These are phyloP conservation scores for Fragum whitleyi DNA, from an alignment of 2,888 invertebrate species.

Conservation along the genomic window DNA sequence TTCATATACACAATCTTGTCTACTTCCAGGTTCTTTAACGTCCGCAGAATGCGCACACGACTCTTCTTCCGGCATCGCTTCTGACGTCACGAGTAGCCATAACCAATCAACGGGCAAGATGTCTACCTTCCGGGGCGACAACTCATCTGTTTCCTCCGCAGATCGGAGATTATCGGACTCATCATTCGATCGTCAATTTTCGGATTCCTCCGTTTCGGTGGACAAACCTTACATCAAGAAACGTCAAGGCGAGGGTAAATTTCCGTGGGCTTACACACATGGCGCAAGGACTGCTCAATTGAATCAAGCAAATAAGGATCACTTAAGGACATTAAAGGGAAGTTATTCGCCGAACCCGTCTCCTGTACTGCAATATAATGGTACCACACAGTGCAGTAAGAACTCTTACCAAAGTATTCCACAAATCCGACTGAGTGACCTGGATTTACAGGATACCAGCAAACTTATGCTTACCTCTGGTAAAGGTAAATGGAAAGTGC, in stretches of 20 bases:
- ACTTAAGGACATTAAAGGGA: slow-evolving; percentile 15
- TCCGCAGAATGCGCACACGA: slow-evolving; percentile 77
- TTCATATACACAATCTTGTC: no score
- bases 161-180: slow-evolving; percentile 69
- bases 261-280: slow-evolving; percentile 67
- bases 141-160: slow-evolving; percentile 62
- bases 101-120: slow-evolving; percentile 66
- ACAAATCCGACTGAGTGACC: slow-evolving; percentile 58
- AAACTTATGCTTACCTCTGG: slow-evolving; percentile 66
- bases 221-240: slow-evolving; percentile 65
- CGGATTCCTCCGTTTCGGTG: slow-evolving; percentile 62
- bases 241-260: slow-evolving; percentile 65
- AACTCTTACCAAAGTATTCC: slow-evolving; percentile 64
- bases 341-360: slow-evolving; percentile 11
- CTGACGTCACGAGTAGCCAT: slow-evolving; percentile 76
- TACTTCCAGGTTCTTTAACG: slow-evolving; percentile 6
- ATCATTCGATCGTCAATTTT: slow-evolving; percentile 68
- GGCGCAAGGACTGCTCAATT: slow-evolving; percentile 62
- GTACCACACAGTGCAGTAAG: slow-evolving; percentile 64
- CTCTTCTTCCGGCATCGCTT: slow-evolving; percentile 84
- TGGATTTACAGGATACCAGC: slow-evolving; percentile 70
- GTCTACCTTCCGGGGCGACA: slow-evolving; percentile 75
- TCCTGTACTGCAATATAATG: slow-evolving; percentile 49
- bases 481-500: slow-evolving; percentile 66
- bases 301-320: slow-evolving; percentile 53